Percentiles rank a stretch among this genome's conserved stretches.
Conservation (phyloP, 2,888 invertebrate species). For the Anagyrus pseudococci region DNA sequence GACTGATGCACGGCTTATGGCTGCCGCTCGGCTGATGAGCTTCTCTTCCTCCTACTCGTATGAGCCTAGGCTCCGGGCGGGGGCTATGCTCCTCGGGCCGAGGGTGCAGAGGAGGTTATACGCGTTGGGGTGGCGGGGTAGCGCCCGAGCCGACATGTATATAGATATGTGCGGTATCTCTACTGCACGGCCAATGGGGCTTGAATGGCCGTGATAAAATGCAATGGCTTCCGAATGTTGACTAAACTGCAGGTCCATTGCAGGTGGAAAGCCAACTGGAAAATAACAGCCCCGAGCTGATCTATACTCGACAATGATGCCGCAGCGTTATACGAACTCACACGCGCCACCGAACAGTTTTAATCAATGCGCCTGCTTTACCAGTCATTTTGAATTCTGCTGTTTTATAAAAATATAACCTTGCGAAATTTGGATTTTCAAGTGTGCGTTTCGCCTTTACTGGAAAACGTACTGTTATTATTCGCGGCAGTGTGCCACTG, state of each 20-base stretch:
- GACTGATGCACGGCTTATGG: neutral
- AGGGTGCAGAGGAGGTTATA: neutral
- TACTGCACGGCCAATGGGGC: constrained; percentile 61
- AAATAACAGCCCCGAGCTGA: constrained; percentile 57
- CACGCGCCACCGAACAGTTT: too few species aligned
- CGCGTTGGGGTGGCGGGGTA: neutral
- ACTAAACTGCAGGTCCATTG: constrained; percentile 59
- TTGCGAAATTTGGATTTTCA: too few species aligned
- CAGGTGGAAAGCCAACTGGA: constrained; percentile 61
- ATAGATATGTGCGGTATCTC: constrained; percentile 61
- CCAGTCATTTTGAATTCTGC: too few species aligned
- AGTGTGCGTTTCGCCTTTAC: too few species aligned
- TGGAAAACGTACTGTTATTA: too few species aligned
- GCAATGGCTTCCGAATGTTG: constrained; percentile 62
- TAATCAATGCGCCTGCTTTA: too few species aligned
- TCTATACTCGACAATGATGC: constrained; percentile 43
- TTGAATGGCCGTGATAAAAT: constrained; percentile 62
- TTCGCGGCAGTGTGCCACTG: too few species aligned
- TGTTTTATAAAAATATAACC: too few species aligned
- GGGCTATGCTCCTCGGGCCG: constrained; percentile 10
- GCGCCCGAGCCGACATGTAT: constrained; percentile 41
- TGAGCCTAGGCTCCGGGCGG: neutral
- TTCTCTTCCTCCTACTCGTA: neutral
- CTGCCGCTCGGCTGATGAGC: neutral
- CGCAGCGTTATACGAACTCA: too few species aligned